These are phyloP conservation scores for Dicerorhinus sumatrensis DNA, from an alignment of 2,113 vertebrate species.

Conservation along the genomic window DNA sequence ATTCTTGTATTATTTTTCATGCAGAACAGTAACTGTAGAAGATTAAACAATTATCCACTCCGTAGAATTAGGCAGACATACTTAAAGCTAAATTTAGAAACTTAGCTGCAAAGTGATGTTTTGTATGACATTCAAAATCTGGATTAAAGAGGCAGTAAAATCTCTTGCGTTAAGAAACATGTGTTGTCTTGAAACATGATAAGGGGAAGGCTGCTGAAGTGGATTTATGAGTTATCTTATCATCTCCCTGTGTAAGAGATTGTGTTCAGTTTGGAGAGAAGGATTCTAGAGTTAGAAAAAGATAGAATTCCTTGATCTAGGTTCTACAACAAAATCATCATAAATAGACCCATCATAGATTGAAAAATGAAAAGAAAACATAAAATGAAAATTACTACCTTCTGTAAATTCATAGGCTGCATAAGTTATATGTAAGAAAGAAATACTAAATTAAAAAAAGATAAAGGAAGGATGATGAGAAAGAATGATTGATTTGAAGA, in stretches of 20 bases:
- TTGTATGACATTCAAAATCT: constrained; percentile 52
- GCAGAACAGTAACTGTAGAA: not conserved
- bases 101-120: constrained; percentile 63
- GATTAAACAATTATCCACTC: constrained; percentile 57
- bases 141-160: constrained; percentile 28
- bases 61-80: constrained; percentile 35
- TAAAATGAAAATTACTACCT: not conserved
- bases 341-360: not conserved
- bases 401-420: not conserved
- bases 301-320: not conserved
- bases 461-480: not conserved
- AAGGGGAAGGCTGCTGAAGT: not conserved
- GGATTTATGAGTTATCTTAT: not conserved
- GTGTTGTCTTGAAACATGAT: not conserved
- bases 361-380: not conserved
- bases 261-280: not conserved
- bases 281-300: not conserved
- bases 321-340: not conserved
- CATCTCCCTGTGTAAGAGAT: not conserved
- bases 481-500: not conserved
- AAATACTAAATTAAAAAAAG: not conserved
- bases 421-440: not conserved
- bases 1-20: constrained; percentile 14
- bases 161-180: not conserved
- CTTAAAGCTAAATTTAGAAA: constrained; percentile 67